phyloP scores from a whole-genome alignment of 2,797 vertebrate genomes.

The Eulemur mongoz region DNA sequence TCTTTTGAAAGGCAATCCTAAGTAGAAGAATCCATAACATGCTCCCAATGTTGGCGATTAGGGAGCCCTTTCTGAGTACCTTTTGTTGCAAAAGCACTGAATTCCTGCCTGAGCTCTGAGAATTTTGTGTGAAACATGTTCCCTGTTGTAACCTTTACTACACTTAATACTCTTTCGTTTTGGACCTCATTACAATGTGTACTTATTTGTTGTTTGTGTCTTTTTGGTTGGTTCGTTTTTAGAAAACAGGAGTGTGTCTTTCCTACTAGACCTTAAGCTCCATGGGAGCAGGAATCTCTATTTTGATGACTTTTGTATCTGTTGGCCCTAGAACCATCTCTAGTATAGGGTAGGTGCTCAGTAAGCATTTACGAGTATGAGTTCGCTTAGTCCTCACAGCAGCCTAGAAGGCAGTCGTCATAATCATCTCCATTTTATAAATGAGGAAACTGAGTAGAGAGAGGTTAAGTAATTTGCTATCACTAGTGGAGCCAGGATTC shows the following conservation, averaged over 20 bases:
- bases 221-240: background rate
- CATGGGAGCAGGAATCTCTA: background rate
- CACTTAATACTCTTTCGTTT: background rate
- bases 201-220: background rate
- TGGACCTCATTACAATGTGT: background rate
- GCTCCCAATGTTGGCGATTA: background rate
- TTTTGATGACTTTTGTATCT: background rate
- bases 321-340: background rate
- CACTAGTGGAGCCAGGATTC: background rate
- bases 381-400: background rate
- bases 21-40: background rate
- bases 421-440: slow-evolving; percentile 3
- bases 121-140: background rate
- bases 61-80: background rate
- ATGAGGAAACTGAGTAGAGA: background rate
- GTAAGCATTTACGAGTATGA: background rate
- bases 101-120: background rate
- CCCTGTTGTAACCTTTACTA: background rate
- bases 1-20: background rate
- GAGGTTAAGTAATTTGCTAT: background rate
- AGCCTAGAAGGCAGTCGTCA: background rate
- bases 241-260: background rate
- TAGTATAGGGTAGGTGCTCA: background rate
- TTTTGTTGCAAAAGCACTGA: slow-evolving; percentile 17
- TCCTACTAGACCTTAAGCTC: background rate